phyloP scores from a whole-genome alignment of 1,140 invertebrate genomes.

The Monomorium pharaonis region DNA sequence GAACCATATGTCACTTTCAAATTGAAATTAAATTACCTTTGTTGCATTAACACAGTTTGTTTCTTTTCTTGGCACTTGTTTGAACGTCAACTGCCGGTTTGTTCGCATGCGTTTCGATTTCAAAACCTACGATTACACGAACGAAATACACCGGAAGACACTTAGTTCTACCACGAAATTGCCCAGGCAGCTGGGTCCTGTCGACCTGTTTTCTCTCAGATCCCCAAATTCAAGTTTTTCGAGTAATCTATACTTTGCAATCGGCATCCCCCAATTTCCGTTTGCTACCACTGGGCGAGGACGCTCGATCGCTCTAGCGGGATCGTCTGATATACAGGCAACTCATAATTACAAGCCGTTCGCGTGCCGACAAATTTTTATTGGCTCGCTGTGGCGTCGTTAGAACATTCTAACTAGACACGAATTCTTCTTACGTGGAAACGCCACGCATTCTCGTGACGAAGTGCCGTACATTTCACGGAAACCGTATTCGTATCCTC shows the following conservation, averaged over 20 bases:
- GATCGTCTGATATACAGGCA: not conserved
- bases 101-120: not conserved
- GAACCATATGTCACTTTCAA: too few relatives aligned
- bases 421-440: not conserved
- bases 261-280: conserved; percentile 44
- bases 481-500: conserved; percentile 7
- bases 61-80: not conserved
- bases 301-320: conserved; percentile 19
- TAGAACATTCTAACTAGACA: conserved; percentile 39
- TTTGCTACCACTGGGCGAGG: conserved; percentile 8
- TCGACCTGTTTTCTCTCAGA: conserved; percentile 27
- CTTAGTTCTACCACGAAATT: conserved; percentile 36
- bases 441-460: conserved; percentile 61
- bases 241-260: conserved; percentile 12
- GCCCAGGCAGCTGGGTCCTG: conserved; percentile 46
- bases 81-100: not conserved
- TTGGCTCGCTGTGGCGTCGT: conserved; percentile 33
- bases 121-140: conserved; percentile 2
- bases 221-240: conserved; percentile 16
- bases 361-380: conserved; percentile 73
- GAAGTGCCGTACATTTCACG: conserved; percentile 49
- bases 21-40: not conserved
- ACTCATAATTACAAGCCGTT: conserved; percentile 70
- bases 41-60: not conserved
- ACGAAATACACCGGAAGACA: conserved; percentile 29